A percentile compares a stretch with the other conserved stretches of the same genome.
Evolutionary conservation across 2,888 invertebrate genomes (phyloP).

Genomic region (Drosophila peninsularis): DNA sequence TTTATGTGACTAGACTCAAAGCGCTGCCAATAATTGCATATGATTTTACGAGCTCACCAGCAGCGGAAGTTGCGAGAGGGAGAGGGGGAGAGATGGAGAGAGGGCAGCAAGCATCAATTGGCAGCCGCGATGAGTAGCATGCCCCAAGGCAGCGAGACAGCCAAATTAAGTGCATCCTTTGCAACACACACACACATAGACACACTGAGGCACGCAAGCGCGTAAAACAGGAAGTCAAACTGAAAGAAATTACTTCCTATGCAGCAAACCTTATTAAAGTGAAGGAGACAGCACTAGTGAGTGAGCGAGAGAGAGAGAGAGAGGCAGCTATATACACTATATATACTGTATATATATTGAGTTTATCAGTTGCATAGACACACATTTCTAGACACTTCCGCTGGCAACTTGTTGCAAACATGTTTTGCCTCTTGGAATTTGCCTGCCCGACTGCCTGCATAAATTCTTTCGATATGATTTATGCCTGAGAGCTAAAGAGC

Average conservation of each 20-base stretch:
- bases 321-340: neutral
- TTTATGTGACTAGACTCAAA: constrained; percentile 27
- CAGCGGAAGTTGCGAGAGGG: neutral
- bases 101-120: constrained; percentile 32
- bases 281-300: neutral
- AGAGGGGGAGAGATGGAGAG: neutral
- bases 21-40: constrained; percentile 54
- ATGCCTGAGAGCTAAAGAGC: constrained; percentile 35
- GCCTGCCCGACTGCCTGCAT: constrained; percentile 72
- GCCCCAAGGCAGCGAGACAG: constrained; percentile 34
- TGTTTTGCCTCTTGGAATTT: constrained; percentile 68
- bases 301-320: neutral
- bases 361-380: constrained; percentile 37
- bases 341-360: constrained; percentile 6
- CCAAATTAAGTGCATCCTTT: constrained; percentile 65
- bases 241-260: constrained; percentile 67
- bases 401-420: constrained; percentile 64
- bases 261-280: constrained; percentile 55
- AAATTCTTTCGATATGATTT: constrained; percentile 77
- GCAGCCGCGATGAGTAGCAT: constrained; percentile 1
- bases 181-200: constrained; percentile 4
- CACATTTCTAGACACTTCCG: constrained; percentile 66
- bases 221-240: constrained; percentile 66
- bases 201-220: constrained; percentile 1
- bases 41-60: constrained; percentile 17